phyloP scores from a whole-genome alignment of 2,888 invertebrate genomes.

The Ypsolopha sequella region DNA sequence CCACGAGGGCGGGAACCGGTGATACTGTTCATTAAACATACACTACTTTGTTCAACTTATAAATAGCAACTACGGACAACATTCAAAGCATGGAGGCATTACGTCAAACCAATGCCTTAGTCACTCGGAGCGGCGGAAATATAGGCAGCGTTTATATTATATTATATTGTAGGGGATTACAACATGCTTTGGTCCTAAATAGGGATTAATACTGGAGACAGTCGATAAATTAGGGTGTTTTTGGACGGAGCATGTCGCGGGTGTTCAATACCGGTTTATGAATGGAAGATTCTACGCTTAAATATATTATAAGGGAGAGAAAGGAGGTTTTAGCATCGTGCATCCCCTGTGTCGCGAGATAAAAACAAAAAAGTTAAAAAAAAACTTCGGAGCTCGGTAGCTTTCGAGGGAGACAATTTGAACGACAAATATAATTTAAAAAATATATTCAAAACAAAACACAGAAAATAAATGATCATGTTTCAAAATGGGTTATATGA shows the following conservation, averaged over 20 bases:
- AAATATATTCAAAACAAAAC: constrained; percentile 22
- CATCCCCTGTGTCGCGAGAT: constrained; percentile 67
- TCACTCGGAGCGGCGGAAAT: constrained; percentile 32
- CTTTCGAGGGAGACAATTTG: constrained; percentile 65
- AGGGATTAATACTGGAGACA: constrained; percentile 14
- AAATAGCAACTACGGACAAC: constrained; percentile 50
- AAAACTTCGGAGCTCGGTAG: constrained; percentile 55
- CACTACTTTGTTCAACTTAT: constrained; percentile 19
- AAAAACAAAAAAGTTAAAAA: constrained; percentile 35
- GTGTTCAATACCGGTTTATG: neutral
- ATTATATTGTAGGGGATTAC: constrained; percentile 32
- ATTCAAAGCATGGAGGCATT: constrained; percentile 54
- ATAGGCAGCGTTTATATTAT: constrained; percentile 10
- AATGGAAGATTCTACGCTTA: constrained; percentile 14
- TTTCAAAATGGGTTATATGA: constrained; percentile 43
- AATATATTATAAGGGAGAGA: constrained; percentile 24
- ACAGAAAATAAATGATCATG: constrained; percentile 32
- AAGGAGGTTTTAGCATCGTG: constrained; percentile 65
- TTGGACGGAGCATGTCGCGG: neutral
- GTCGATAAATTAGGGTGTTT: constrained; percentile 13
- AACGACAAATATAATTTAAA: constrained; percentile 24
- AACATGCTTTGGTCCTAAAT: constrained; percentile 43
- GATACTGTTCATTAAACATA: no score
- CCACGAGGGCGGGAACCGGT: constrained; percentile 17
- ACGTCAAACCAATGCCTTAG: constrained; percentile 27